phyloP scores from a whole-genome alignment of 2,797 vertebrate genomes.

The Babyrousa celebensis region DNA sequence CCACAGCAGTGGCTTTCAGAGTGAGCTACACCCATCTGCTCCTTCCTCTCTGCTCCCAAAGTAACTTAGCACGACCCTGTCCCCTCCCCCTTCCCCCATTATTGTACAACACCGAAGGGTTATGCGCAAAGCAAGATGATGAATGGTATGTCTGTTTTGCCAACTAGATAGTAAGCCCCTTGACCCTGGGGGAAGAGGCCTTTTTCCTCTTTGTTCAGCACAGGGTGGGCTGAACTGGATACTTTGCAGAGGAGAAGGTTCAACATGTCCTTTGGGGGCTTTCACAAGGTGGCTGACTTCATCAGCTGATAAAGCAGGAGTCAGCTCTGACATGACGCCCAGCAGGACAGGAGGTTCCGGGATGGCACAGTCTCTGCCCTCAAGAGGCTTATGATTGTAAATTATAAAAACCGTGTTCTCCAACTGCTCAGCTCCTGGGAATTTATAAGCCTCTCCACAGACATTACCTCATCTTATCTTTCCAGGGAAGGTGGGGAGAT shows the following conservation, averaged over 20 bases:
- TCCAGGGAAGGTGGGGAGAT: constrained; percentile 67
- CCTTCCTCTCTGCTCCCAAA: constrained; percentile 26
- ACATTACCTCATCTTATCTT: constrained; percentile 83
- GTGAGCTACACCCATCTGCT: not conserved
- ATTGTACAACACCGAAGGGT: not conserved
- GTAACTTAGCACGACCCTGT: not conserved
- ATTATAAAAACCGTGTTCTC: constrained; percentile 61
- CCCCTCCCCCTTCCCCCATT: no score
- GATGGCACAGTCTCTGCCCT: constrained; percentile 59
- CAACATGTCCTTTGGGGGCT: not conserved
- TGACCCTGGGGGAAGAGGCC: not conserved
- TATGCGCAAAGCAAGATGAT: not conserved
- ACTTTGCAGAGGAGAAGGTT: not conserved
- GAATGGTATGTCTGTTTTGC: not conserved
- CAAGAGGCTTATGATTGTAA: constrained; percentile 77
- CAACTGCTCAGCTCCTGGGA: not conserved
- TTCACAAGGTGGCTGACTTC: not conserved
- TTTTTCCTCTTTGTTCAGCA: not conserved
- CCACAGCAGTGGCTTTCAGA: not conserved
- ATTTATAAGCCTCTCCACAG: constrained; percentile 80
- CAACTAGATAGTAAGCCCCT: not conserved
- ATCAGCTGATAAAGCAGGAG: not conserved
- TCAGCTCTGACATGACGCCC: not conserved
- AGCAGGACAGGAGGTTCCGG: not conserved
- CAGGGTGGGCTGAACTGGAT: not conserved